phyloP scores from a whole-genome alignment of 2,113 vertebrate species.

The Nymphicus hollandicus region DNA sequence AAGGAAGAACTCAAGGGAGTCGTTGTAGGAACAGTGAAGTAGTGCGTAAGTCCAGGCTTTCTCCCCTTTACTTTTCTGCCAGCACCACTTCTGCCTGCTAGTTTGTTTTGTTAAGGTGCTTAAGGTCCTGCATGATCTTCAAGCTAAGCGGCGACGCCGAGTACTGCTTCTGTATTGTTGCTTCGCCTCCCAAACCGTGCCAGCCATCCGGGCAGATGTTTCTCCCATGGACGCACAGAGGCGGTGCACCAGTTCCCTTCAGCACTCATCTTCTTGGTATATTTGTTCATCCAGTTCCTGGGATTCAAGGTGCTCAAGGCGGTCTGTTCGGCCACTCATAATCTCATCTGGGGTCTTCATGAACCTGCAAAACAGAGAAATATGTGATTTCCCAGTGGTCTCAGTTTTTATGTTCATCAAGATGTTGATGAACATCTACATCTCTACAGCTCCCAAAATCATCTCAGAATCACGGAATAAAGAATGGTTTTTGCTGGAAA shows the following conservation, averaged over 20 bases:
- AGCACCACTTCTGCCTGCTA: slow-evolving; percentile 62
- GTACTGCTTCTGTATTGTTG: slow-evolving; percentile 27
- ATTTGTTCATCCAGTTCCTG: slow-evolving; percentile 92
- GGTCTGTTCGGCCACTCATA: slow-evolving; percentile 94
- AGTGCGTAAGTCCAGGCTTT: slow-evolving; percentile 52
- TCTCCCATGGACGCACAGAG: not conserved
- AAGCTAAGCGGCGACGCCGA: slow-evolving; percentile 39
- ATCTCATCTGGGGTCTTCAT: slow-evolving; percentile 99
- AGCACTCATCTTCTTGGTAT: slow-evolving; percentile 96
- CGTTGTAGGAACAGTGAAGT: slow-evolving; percentile 44
- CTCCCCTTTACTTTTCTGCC: slow-evolving; percentile 35
- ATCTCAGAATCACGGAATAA: not conserved
- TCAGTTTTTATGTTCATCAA: not conserved
- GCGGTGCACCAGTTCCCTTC: slow-evolving; percentile 50
- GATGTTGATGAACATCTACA: not conserved
- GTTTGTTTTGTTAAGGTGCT: slow-evolving; percentile 74
- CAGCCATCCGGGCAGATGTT: not conserved
- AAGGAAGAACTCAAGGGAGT: slow-evolving; percentile 54
- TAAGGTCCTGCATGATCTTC: slow-evolving; percentile 55
- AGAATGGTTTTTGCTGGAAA: not conserved
- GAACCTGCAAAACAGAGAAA: slow-evolving; percentile 78
- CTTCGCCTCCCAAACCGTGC: slow-evolving; percentile 2
- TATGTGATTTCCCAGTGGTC: not conserved
- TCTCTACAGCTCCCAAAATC: not conserved
- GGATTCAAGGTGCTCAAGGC: slow-evolving; percentile 94